Evolutionary conservation across 1,140 invertebrate species (phyloP).

Genomic region (Pogonomyrmex californicus): DNA sequence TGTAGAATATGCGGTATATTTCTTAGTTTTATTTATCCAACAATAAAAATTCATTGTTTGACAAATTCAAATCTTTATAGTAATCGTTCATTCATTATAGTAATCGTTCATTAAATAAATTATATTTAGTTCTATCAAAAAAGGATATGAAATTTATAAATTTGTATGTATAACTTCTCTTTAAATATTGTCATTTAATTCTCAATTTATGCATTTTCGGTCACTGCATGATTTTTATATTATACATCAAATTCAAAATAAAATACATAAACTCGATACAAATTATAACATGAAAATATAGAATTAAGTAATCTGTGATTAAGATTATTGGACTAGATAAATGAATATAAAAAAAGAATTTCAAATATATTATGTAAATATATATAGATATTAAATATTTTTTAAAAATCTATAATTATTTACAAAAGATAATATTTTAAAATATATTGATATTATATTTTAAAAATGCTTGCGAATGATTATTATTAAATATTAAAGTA

Average conservation of each 20-base stretch:
- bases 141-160: too few species aligned
- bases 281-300: background rate
- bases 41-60: background rate
- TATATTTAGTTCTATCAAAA: background rate
- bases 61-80: too few species aligned
- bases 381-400: background rate
- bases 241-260: background rate
- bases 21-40: background rate
- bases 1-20: background rate
- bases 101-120: background rate
- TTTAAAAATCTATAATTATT: constrained; percentile 3
- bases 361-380: background rate
- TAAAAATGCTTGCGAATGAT: background rate
- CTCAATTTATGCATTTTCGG: background rate
- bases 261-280: background rate
- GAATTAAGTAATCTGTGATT: background rate
- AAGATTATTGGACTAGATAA: background rate
- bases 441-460: constrained; percentile 8
- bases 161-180: background rate
- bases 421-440: background rate
- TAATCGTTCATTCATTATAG: too few species aligned
- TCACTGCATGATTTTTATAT: background rate
- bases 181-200: constrained; percentile 7
- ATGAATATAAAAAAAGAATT: constrained; percentile 18
- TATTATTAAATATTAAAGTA: constrained; percentile 6